A percentile compares a stretch with the other conserved stretches of the same genome.
phyloP scores from a whole-genome alignment of 2,113 vertebrate genomes.

The Damaliscus lunatus region DNA sequence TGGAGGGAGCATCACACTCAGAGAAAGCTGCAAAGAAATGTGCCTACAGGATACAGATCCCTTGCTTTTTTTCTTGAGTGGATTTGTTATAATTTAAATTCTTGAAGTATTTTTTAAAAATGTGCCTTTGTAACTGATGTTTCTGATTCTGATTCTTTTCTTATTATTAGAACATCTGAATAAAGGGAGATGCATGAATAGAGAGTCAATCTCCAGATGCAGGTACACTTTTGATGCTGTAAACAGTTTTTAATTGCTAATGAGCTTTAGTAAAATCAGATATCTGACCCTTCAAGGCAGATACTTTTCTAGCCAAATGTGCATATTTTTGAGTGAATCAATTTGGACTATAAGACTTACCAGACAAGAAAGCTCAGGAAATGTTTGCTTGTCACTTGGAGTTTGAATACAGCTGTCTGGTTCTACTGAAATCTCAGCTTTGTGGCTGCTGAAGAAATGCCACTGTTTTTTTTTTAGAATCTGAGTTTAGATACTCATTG shows the following conservation, averaged over 20 bases:
- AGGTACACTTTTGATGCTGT: background rate
- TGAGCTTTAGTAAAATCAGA: background rate
- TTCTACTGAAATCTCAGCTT: background rate
- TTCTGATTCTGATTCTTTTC: background rate
- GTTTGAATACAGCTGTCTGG: background rate
- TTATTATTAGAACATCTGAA: background rate
- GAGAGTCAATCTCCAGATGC: background rate
- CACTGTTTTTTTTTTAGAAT: background rate
- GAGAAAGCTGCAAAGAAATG: background rate
- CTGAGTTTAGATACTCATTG: background rate
- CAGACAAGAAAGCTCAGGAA: background rate
- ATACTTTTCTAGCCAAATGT: background rate
- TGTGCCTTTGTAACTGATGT: background rate
- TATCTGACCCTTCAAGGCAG: background rate
- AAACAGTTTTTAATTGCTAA: conserved; percentile 1
- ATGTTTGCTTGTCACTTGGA: background rate
- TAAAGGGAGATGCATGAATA: background rate
- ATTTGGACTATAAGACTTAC: background rate
- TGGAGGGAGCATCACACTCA: background rate
- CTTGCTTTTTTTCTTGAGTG: background rate
- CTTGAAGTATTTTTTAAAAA: background rate
- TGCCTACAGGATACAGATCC: background rate
- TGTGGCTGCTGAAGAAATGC: background rate
- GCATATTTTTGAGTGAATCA: background rate
- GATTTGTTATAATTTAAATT: background rate